Evolutionary conservation across 2,797 vertebrate species (phyloP).

Genomic region (Onychomys arenicola): DNA sequence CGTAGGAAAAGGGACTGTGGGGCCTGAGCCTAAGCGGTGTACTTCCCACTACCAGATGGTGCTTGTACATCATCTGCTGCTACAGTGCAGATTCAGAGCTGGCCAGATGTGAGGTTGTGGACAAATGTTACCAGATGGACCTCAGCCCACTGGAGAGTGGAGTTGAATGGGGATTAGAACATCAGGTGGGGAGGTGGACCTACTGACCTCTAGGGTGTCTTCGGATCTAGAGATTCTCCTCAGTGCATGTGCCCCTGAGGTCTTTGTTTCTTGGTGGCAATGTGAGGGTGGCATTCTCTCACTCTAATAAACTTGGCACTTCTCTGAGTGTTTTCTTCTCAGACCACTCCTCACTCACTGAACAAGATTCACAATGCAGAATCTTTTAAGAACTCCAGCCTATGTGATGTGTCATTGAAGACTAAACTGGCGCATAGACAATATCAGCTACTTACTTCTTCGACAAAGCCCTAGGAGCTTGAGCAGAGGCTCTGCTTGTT

Average conservation of each 20-base stretch:
- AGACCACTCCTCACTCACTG: background rate
- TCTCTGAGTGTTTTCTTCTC: constrained; percentile 36
- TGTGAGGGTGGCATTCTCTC: constrained; percentile 71
- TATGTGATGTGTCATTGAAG: background rate
- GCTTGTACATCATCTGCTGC: background rate
- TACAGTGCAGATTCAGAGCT: background rate
- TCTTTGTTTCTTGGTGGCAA: background rate
- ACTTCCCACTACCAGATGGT: background rate
- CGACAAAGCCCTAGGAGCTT: background rate
- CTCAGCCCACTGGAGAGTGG: background rate
- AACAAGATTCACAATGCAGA: background rate
- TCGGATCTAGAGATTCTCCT: background rate
- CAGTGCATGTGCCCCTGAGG: background rate
- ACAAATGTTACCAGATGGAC: background rate
- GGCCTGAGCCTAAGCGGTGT: background rate
- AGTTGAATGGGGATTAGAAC: background rate
- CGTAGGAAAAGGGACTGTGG: background rate
- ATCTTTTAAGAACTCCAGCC: background rate
- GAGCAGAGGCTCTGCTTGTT: background rate
- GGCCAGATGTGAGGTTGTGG: background rate
- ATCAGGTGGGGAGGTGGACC: background rate
- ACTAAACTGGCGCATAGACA: background rate
- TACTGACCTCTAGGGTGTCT: background rate
- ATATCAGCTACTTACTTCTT: background rate
- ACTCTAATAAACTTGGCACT: constrained; percentile 81